Evolutionary conservation across 35 echinoderm and acorn worm species (phyloP), one percentile per base, ranked within the genome.

Genomic region (Acanthaster planci): DNA sequence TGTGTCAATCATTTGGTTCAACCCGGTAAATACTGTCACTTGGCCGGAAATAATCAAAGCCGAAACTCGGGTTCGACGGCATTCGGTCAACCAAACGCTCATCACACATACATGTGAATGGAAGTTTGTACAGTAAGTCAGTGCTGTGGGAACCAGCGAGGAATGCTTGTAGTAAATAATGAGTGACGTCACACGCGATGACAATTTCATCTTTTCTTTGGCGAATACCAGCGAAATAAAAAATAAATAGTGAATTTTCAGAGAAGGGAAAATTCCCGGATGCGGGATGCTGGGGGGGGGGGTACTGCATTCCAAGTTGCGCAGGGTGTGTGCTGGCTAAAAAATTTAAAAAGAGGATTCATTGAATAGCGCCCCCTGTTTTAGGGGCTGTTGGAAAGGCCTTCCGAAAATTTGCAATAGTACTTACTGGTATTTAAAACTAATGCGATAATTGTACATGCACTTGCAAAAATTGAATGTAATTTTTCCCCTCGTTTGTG

Each of bases 101-200:
- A 4, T 6, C 42, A 47, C 42, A 47, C 42, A 12, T 47, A 47
- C 42, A 47, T 47, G 42, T 47, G 42, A 6, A 47, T 47, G 42
- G 42, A 47, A 12, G 12, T 47, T 47, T 12, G 42, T 47, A 47
- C 42, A 47, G 12, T 47, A 47, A 47, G 4, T 67, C 64, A 0
- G 64, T 72, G 23, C 64, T 72, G 26, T 30, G 64, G 64, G 64
- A 72, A 72, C 64, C 64, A 72, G 64, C 64, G 64, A 72, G 34
- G 29, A 72, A 56, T n/a, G 19, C 56, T n/a, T 59, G 19, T n/a
- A 59, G 27, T 59, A 59, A 59, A 59, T 59, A n/a, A 59, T 59
- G 56, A 18, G 56, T 59, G 18, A 72, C 64, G 64, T 72, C 64
- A 72, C 26, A 72, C 1, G 29, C 26, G 7, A 30, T 31, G 34